Conservation (phyloP, 2,113 vertebrate genomes). For the Eubucco bourcierii region DNA sequence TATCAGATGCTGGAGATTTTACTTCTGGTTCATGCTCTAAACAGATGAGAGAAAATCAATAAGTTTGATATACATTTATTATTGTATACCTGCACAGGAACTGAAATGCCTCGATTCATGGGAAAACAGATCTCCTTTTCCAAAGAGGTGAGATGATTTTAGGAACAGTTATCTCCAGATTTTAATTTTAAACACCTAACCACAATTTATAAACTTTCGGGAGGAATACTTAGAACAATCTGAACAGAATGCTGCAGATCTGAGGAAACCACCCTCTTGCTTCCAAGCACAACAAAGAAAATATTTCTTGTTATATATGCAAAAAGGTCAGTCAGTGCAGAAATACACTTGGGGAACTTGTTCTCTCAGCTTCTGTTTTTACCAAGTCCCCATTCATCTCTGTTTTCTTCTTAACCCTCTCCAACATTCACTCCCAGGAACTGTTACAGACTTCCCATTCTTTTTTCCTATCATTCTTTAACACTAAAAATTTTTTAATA, state of each 20-base stretch:
- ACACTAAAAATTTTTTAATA: not conserved
- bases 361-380: not conserved
- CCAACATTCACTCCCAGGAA: not conserved
- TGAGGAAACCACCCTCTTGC: not conserved
- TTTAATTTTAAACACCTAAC: not conserved
- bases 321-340: not conserved
- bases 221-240: not conserved
- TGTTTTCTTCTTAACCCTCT: not conserved
- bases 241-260: not conserved
- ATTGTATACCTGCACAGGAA: not conserved
- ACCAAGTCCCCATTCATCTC: not conserved
- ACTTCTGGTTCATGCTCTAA: slow-evolving; percentile 81
- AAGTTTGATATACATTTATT: not conserved
- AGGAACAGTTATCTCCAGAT: not conserved
- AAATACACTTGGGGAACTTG: not conserved
- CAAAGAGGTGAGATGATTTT: not conserved
- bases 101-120: not conserved
- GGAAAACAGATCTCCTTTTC: not conserved
- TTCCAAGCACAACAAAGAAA: not conserved
- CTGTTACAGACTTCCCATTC: not conserved
- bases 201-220: not conserved
- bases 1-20: slow-evolving; percentile 80
- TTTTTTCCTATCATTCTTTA: not conserved
- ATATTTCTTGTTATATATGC: not conserved
- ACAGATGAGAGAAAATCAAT: slow-evolving; percentile 36